Base-by-base conservation (phyloP, 2,888 invertebrate genomes). In the Drosophila cognata region DNA sequence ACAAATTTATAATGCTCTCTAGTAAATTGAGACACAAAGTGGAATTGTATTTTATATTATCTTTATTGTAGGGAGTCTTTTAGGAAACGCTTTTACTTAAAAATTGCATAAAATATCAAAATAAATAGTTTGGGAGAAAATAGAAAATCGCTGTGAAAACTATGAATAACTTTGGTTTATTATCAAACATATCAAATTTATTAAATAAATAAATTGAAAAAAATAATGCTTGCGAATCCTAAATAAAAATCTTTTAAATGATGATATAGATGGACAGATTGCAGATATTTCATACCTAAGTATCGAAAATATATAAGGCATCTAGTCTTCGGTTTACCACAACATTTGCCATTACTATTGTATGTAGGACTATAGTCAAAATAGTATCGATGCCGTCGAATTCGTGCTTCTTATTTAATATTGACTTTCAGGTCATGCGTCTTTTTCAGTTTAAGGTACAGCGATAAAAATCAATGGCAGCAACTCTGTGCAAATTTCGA, bases 391-490 rank as follows among this genome's bases (percentile, higher is more conserved):
- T 31, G 52, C 21, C 53, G 46, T 52, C 53, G 58, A 35, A 46
- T 63, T 63, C 5, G 36, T 60, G 52, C 53, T 64, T 62, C 63
- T 62, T 57, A 74, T 68, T 64, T 70, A 62, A 66, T 62, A 72
- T 57, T 73, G 68, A 57, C 60, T 69, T 77, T 82, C 65, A 77
- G 74, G 74, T 62, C 69, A 48, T 59, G 28, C 36, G 52, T 58
- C 43, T 52, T 38, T 43, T 64, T 50, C 50, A 56, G 6, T 38
- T 64, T 51, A 57, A 60, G 71, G 60, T 71, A 43, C 55, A 25
- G 59, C 82, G 65, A 83, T 83, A 82, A 83, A 88, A 87, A 87
- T 89, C 88, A 86, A 88, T 86, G 81, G 74, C 79, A 88, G 70
- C 74, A 70, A 71, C 82, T 78, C 55, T 36, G 51, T 60, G 58